Percentiles rank a stretch among this genome's conserved stretches.
These are phyloP conservation scores for Centropus bengalensis DNA, from an alignment of 2,113 vertebrate species.

Conservation along the genomic window DNA sequence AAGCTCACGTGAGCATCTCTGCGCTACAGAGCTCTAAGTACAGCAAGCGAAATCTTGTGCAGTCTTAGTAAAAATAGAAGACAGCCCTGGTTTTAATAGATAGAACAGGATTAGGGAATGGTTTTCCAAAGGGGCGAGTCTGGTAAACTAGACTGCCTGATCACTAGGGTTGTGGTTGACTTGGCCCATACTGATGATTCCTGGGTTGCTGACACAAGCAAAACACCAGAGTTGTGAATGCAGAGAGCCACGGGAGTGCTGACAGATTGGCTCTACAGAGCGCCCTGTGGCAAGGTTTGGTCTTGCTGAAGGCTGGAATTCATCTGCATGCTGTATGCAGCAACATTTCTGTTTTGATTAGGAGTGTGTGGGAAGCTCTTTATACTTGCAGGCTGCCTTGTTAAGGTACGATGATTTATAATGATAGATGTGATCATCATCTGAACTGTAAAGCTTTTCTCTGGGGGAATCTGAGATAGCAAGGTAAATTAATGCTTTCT, in stretches of 20 bases:
- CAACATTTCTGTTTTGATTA: neutral
- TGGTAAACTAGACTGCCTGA: neutral
- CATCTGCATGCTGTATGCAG: neutral
- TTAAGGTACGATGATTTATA: neutral
- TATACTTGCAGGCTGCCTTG: neutral
- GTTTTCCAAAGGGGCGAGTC: neutral
- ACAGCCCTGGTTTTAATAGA: neutral
- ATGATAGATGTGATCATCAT: neutral
- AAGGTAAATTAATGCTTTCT: constrained; percentile 19
- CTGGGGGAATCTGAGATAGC: neutral
- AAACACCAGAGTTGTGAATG: neutral
- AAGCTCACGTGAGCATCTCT: neutral
- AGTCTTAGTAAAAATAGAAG: neutral
- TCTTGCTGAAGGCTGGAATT: constrained; percentile 22
- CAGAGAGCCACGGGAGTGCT: neutral
- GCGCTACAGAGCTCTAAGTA: neutral
- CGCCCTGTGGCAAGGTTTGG: neutral
- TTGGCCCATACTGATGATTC: neutral
- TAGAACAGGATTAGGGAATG: neutral
- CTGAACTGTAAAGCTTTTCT: neutral
- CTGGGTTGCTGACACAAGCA: neutral
- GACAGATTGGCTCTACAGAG: neutral
- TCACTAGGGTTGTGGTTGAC: neutral
- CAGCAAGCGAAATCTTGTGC: neutral
- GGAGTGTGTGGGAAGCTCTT: neutral